Percentiles rank a stretch among this genome's conserved stretches.
phyloP scores from a whole-genome alignment of 37 sponge, comb jelly and placozoan genomes.

The Tethya wilhelma region DNA sequence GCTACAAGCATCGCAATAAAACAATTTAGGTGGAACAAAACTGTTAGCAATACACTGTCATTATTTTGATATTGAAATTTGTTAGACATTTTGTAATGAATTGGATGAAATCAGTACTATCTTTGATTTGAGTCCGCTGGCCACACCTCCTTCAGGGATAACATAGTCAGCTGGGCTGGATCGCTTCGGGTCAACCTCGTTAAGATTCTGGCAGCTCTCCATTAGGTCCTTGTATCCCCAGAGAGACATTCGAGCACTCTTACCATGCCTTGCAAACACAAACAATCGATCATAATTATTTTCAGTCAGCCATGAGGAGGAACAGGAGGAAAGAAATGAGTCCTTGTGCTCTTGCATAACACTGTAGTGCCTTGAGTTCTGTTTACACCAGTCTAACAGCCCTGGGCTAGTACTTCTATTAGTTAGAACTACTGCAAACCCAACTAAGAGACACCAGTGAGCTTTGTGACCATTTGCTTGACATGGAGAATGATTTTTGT shows the following conservation, averaged over 20 bases:
- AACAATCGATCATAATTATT: background rate
- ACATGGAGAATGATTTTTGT: slow-evolving; percentile 68
- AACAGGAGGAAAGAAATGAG: no score
- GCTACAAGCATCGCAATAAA: no score
- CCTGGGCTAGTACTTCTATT: background rate
- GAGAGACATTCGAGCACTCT: slow-evolving; percentile 54
- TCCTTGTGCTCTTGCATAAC: background rate
- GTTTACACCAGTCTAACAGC: background rate
- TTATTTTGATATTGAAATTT: no score
- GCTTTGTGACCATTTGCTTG: slow-evolving; percentile 54
- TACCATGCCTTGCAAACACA: slow-evolving; percentile 66
- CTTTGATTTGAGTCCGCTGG: slow-evolving; percentile 5
- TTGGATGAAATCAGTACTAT: slow-evolving; percentile 4
- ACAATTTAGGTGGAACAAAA: no score
- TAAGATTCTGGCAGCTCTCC: slow-evolving; percentile 45
- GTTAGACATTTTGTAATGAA: no score
- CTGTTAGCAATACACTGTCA: no score
- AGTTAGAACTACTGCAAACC: slow-evolving; percentile 14
- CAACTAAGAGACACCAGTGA: slow-evolving; percentile 69
- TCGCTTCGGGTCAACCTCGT: slow-evolving; percentile 31
- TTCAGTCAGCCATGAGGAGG: no score
- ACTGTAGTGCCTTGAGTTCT: background rate
- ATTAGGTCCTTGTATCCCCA: slow-evolving; percentile 32
- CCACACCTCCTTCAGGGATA: slow-evolving; percentile 45
- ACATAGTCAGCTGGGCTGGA: slow-evolving; percentile 26